These are phyloP conservation scores for Ibidorhyncha struthersii DNA, from an alignment of 2,113 vertebrate species.

Conservation along the genomic window DNA sequence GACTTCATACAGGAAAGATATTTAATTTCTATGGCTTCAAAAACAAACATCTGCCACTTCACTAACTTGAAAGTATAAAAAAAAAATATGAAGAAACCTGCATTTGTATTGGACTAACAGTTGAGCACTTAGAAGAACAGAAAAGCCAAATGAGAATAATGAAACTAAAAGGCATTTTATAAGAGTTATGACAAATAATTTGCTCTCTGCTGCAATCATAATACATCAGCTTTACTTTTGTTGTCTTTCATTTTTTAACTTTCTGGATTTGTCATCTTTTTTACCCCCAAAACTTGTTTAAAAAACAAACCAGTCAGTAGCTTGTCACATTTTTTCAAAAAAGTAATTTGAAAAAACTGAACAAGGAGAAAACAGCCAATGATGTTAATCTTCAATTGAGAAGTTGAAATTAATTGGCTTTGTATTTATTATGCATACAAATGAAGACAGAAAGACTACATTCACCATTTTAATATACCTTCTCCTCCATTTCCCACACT, in stretches of 20 bases:
- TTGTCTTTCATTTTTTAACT: not conserved
- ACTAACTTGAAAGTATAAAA: not conserved
- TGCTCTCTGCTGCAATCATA: not conserved
- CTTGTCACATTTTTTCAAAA: not conserved
- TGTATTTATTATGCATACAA: not conserved
- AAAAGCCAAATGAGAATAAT: not conserved
- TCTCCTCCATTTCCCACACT: not conserved
- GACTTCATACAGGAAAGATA: not conserved
- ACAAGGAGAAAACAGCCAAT: not conserved
- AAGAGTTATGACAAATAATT: not conserved
- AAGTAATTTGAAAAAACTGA: not conserved
- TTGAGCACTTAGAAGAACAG: not conserved
- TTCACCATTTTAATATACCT: not conserved
- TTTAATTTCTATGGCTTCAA: not conserved
- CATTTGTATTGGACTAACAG: not conserved
- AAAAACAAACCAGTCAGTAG: not conserved
- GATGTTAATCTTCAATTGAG: accelerated
- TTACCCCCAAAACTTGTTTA: not conserved
- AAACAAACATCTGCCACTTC: not conserved
- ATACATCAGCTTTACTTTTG: not conserved
- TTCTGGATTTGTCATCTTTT: not conserved
- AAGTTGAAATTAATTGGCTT: not conserved
- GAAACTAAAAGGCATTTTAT: not conserved
- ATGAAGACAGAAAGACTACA: not conserved
- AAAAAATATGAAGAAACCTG: not conserved